Base-by-base conservation (phyloP, 2,888 invertebrate genomes). In the Brenthis ino region DNA sequence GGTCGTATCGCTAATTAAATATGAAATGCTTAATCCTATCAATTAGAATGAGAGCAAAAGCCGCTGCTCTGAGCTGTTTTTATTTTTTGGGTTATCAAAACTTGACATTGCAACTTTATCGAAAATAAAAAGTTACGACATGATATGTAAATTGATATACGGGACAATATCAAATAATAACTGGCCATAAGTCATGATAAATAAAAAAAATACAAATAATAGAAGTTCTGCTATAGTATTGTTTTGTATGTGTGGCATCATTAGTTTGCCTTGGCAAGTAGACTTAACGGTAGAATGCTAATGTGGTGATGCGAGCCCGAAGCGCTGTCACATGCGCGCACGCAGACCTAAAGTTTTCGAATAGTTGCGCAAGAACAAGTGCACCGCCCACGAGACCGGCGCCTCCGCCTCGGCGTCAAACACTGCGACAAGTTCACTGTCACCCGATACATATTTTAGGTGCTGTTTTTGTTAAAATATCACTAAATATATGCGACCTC, bases 241-340 rank as follows among this genome's bases (percentile, higher is more conserved):
- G 76, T 79, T 79, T 80, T 76, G 78, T 79, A 77, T 78, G 80
- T 79, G 76, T 76, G 80, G 75, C 77, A 79, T 82, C 81, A 84
- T 83, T 83, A 79, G 80, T 78, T 81, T 82, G 82, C 84, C 84
- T 85, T 86, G 83, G 82, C 79, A 74, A 80, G 83, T 79, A 71
- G 81, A 87, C 87, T 79, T 92, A 92, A 91, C 91, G 91, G 91
- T 89, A 87, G 90, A 90, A 89, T 89, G 88, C 86, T 91, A 91
- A 91, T 89, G 86, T 81, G 82, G 74, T 75, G 82, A 79, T 80
- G 80, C 77, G 81, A 80, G 83, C 80, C 77, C 79, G 80, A 80
- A 80, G 79, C 80, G 82, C 82, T 85, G 88, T 77, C 85, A 81
- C 82, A 82, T 82, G 81, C 75, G 77, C 80, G 75, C 77, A 74